A percentile compares a stretch with the other conserved stretches of the same genome.
Evolutionary conservation across 2,113 vertebrate species (phyloP).

Genomic region (Brachirus orientalis): DNA sequence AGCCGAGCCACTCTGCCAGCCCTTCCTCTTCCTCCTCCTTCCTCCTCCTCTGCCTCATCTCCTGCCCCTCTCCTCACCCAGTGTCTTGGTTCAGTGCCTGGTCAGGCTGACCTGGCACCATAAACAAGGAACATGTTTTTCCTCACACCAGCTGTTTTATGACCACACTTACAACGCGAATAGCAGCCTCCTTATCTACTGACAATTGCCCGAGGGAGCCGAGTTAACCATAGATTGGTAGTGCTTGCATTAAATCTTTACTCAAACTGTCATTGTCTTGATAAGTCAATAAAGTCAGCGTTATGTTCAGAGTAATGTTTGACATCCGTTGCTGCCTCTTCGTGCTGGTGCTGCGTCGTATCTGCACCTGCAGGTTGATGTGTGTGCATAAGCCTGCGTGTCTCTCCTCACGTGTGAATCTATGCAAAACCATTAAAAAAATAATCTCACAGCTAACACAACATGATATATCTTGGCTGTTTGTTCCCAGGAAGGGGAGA

Average conservation of each 20-base stretch:
- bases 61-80: slow-evolving; percentile 16
- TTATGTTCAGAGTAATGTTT: not conserved
- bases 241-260: slow-evolving; percentile 30
- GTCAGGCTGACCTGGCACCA: slow-evolving; percentile 63
- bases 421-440: too few species aligned
- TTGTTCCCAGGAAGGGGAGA: slow-evolving; percentile 65
- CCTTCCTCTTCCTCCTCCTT: not conserved
- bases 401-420: not conserved
- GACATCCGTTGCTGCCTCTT: too few species aligned
- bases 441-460: slow-evolving; percentile 63
- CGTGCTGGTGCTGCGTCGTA: too few species aligned
- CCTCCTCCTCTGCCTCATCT: not conserved
- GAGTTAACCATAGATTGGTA: slow-evolving; percentile 20
- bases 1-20: slow-evolving; percentile 36
- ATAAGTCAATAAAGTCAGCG: not conserved
- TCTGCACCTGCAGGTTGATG: too few species aligned
- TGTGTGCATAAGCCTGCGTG: too few species aligned
- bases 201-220: slow-evolving; percentile 21
- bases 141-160: slow-evolving; percentile 63
- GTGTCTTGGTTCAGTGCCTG: slow-evolving; percentile 41
- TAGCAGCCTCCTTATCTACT: slow-evolving; percentile 58
- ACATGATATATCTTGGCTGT: slow-evolving; percentile 54
- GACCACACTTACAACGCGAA: slow-evolving; percentile 48
- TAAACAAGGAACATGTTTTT: slow-evolving; percentile 69
- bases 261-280: not conserved